Evolutionary conservation across 37 sponge, comb jelly and placozoan species (phyloP), one percentile per base, ranked within the genome.

Genomic region (Aplysina aerophoba): DNA sequence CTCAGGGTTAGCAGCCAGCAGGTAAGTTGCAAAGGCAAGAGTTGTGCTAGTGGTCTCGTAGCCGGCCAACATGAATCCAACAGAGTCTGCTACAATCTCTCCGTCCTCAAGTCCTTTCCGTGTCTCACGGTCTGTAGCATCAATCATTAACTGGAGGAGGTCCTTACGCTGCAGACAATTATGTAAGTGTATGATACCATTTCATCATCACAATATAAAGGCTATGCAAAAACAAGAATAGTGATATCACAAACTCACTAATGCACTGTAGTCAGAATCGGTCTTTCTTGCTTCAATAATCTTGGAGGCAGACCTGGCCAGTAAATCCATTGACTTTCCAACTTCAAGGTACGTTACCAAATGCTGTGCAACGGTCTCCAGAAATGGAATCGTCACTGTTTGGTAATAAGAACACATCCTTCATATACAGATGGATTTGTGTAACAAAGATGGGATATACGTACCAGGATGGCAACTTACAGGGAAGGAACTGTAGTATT

Each of bases 31-130:
- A 6, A 69, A 69, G 28, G 71, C 34, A 16, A 69, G 71, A 3
- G 71, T 35, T 31, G 71, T 31, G 34, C 71, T 35, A 30, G 71
- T 69, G 34, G 71, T 69, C 33, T 69, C 71, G 6, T 69, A 69
- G 17, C 71, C 71, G 6, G 71, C 71, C 34, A 69, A 69, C 33
- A 69, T 31, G 34, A 69, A 69, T 35, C 34, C 71, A 69, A 69
- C 71, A 30, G 35, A 11, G 6, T 69, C 71, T 69, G 71, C 71
- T 3, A 69, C 33, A 69, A 69, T 69, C 30, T 69, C 71, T 69
- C 71, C 71, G 30, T 11, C 30, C 35, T 31, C 30, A 35, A 69
- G 71, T 69, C 34, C 34, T 1, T 16, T 6, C 34, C 30, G 28
- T n/a, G 71, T 69, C 19, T 69, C 71, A 30, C 34, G 12, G 34